A percentile compares a stretch with the other conserved stretches of the same genome.
Conservation (phyloP, 2,888 invertebrate genomes). For the Erebia palarica region DNA sequence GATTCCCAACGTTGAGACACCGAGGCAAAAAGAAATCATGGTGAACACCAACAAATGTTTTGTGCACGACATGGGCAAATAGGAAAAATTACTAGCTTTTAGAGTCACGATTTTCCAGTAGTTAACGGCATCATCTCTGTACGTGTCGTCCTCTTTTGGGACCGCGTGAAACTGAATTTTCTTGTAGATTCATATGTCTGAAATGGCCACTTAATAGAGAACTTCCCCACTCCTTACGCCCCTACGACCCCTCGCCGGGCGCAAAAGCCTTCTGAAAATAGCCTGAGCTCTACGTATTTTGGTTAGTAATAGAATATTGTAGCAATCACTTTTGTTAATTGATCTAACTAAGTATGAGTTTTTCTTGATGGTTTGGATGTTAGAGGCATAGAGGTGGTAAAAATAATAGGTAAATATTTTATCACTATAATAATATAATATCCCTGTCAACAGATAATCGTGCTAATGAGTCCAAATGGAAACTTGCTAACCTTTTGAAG, state of each 20-base stretch:
- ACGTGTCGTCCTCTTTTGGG: constrained; percentile 46
- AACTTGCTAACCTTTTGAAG: too few species aligned
- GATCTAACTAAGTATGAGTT: neutral
- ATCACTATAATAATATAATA: too few species aligned
- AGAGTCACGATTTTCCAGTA: constrained; percentile 45
- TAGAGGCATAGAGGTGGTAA: neutral
- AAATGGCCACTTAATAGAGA: constrained; percentile 33
- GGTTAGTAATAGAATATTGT: constrained; percentile 3
- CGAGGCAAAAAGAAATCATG: constrained; percentile 61
- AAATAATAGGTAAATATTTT: too few species aligned
- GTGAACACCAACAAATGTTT: constrained; percentile 50
- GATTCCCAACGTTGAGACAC: constrained; percentile 56
- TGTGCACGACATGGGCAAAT: constrained; percentile 53
- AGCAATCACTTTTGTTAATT: neutral
- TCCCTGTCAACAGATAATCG: too few species aligned
- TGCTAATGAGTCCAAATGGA: too few species aligned
- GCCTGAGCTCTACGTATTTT: constrained; percentile 27
- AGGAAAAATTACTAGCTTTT: constrained; percentile 44
- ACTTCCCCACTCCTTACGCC: constrained; percentile 31
- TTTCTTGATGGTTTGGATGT: neutral
- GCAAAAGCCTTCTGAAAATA: constrained; percentile 35
- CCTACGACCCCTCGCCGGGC: constrained; percentile 19
- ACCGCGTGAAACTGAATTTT: constrained; percentile 50
- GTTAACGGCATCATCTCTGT: constrained; percentile 41
- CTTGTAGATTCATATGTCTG: constrained; percentile 35